Conservation (phyloP, 2,797 vertebrate species). For the Pseudotriccus pelzelni region DNA sequence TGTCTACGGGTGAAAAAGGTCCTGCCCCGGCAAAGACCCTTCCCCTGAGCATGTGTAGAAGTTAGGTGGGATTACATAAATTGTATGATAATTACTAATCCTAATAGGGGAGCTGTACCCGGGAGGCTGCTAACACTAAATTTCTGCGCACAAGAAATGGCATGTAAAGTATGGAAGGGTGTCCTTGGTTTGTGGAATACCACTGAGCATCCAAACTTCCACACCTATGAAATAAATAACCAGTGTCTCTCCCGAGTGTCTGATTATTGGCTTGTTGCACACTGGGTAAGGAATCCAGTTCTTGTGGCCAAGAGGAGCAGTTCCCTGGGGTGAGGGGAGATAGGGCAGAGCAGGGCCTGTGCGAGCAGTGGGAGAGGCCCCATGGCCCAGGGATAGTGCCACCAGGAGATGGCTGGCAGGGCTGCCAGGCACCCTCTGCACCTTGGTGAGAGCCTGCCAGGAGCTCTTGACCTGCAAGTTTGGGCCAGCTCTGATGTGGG, state of each 20-base stretch:
- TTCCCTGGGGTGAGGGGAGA: too few species aligned
- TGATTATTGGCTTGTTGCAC: background rate
- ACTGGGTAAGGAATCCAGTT: background rate
- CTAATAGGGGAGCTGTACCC: background rate
- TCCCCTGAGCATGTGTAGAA: background rate
- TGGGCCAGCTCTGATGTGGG: background rate
- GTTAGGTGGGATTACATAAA: background rate
- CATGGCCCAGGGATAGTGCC: background rate
- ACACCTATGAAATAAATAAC: background rate
- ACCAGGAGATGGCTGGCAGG: background rate
- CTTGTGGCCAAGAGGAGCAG: background rate
- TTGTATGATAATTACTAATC: background rate
- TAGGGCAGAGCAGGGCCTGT: background rate
- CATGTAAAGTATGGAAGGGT: background rate
- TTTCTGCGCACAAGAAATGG: background rate
- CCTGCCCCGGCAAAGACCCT: background rate
- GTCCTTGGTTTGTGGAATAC: background rate
- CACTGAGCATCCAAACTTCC: background rate
- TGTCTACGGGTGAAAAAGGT: background rate
- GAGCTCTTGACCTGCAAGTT: background rate
- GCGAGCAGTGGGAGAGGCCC: accelerated
- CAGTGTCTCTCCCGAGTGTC: background rate
- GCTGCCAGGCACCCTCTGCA: background rate
- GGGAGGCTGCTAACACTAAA: background rate
- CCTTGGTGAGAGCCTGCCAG: background rate